These are phyloP conservation scores for Macaca nemestrina DNA, from an alignment of 2,113 vertebrate genomes.

Conservation along the genomic window DNA sequence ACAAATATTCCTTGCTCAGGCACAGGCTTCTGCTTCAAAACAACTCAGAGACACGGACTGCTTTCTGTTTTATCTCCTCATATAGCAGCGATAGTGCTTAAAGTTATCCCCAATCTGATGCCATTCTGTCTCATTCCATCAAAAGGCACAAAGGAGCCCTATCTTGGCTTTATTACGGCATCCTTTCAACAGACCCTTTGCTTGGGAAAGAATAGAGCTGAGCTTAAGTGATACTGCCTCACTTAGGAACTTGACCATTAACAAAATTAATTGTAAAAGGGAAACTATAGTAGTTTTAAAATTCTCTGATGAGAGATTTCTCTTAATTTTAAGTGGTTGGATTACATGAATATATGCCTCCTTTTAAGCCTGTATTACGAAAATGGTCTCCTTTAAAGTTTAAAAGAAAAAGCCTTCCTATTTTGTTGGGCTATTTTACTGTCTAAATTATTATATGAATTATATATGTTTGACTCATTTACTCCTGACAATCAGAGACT, in stretches of 20 bases:
- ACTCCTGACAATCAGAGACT: not conserved
- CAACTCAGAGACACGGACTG: slow-evolving; percentile 55
- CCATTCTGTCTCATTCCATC: slow-evolving; percentile 63
- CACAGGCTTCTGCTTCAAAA: slow-evolving; percentile 55
- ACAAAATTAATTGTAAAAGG: slow-evolving; percentile 6
- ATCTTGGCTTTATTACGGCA: slow-evolving; percentile 11
- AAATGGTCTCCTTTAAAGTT: not conserved
- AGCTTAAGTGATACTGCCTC: not conserved
- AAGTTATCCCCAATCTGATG: slow-evolving; percentile 58
- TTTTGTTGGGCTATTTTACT: not conserved
- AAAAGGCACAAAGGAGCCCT: slow-evolving; percentile 53
- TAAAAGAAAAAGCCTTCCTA: not conserved
- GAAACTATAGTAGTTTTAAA: not conserved
- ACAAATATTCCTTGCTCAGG: slow-evolving; percentile 32
- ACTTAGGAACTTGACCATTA: slow-evolving; percentile 36
- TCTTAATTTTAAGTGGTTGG: slow-evolving; percentile 30
- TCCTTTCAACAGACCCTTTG: slow-evolving; percentile 38
- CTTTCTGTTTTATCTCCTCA: slow-evolving; percentile 63
- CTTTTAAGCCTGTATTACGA: not conserved
- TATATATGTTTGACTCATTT: not conserved
- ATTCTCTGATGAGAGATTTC: slow-evolving; percentile 50
- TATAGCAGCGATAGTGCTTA: slow-evolving; percentile 66
- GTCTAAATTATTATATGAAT: not conserved
- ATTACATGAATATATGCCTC: not conserved
- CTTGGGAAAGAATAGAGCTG: slow-evolving; percentile 40